phyloP scores from a whole-genome alignment of 1,140 invertebrate species.

The Choristoneura fumiferana region DNA sequence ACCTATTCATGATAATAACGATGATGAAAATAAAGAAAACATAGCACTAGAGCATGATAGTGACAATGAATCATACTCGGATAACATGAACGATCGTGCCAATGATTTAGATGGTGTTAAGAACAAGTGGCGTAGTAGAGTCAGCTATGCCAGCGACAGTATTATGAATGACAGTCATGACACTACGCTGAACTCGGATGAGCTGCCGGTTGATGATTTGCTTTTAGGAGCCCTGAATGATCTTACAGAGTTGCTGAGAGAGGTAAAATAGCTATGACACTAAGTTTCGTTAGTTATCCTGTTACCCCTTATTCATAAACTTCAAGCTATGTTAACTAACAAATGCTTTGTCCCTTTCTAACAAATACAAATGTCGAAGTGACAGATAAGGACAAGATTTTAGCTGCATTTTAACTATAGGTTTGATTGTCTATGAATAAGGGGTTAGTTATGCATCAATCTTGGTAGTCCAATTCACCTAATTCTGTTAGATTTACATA shows the following conservation, averaged over 20 bases:
- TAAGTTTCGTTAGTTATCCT: too few relatives aligned
- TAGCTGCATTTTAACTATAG: too few relatives aligned
- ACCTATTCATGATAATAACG: slow-evolving; percentile 41
- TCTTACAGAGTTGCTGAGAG: slow-evolving; percentile 53
- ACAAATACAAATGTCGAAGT: too few relatives aligned
- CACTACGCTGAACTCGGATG: slow-evolving; percentile 42
- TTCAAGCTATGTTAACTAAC: too few relatives aligned
- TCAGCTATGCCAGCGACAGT: slow-evolving; percentile 48
- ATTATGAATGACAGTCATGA: slow-evolving; percentile 48
- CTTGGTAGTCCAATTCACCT: too few relatives aligned
- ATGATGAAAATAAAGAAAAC: slow-evolving; percentile 80
- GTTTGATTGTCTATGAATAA: too few relatives aligned
- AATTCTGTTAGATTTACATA: too few relatives aligned
- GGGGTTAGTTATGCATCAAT: too few relatives aligned
- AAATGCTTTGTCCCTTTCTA: too few relatives aligned
- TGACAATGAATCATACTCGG: slow-evolving; percentile 64
- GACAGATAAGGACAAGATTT: too few relatives aligned
- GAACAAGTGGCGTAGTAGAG: slow-evolving; percentile 49
- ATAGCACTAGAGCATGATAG: slow-evolving; percentile 62
- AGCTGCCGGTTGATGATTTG: slow-evolving; percentile 40
- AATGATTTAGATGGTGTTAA: slow-evolving; percentile 23
- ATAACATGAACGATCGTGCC: slow-evolving; percentile 55
- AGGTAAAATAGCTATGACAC: too few relatives aligned
- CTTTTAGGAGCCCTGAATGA: slow-evolving; percentile 57
- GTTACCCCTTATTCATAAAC: too few relatives aligned